A percentile compares a stretch with the other conserved stretches of the same genome.
Conservation (phyloP, 2,888 invertebrate genomes). For the Anoplius nigerrimus region DNA sequence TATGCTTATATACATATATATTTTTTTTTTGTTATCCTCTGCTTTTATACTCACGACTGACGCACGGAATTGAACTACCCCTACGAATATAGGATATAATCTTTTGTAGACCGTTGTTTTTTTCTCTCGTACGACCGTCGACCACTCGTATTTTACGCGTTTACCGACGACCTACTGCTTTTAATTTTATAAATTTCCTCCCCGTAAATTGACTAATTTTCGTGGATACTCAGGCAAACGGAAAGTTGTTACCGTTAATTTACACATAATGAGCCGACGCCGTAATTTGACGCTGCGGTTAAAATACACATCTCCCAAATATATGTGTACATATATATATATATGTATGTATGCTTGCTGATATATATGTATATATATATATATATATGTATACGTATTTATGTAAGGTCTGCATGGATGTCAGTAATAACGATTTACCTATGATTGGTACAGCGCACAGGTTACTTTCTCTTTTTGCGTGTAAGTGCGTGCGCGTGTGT, state of each 20-base stretch:
- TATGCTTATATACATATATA: slow-evolving; percentile 18
- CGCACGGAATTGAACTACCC: too few species aligned
- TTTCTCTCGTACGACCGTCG: too few species aligned
- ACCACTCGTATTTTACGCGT: too few species aligned
- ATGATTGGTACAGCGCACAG: slow-evolving; percentile 21
- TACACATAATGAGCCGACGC: slow-evolving; percentile 8
- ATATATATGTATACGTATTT: slow-evolving; percentile 33
- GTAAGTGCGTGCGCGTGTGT: slow-evolving; percentile 15
- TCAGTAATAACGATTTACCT: slow-evolving; percentile 26
- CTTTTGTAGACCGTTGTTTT: slow-evolving; percentile 21
- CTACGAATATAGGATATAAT: slow-evolving; percentile 37
- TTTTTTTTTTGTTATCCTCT: slow-evolving; percentile 25
- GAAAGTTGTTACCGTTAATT: slow-evolving; percentile 45
- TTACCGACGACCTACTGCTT: slow-evolving; percentile 3
- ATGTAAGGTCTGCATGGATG: slow-evolving; percentile 5
- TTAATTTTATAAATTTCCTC: slow-evolving; percentile 66
- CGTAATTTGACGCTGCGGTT: not conserved
- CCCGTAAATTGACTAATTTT: slow-evolving; percentile 73
- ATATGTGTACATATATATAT: slow-evolving; percentile 32
- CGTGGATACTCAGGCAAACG: slow-evolving; percentile 58
- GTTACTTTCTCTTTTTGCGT: slow-evolving; percentile 14
- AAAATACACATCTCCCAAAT: slow-evolving; percentile 27
- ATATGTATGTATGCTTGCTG: slow-evolving; percentile 43
- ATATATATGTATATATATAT: slow-evolving; percentile 41
- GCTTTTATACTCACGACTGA: too few species aligned